Evolutionary conservation across 2,113 vertebrate genomes (phyloP).

Genomic region (Blennius ocellaris): DNA sequence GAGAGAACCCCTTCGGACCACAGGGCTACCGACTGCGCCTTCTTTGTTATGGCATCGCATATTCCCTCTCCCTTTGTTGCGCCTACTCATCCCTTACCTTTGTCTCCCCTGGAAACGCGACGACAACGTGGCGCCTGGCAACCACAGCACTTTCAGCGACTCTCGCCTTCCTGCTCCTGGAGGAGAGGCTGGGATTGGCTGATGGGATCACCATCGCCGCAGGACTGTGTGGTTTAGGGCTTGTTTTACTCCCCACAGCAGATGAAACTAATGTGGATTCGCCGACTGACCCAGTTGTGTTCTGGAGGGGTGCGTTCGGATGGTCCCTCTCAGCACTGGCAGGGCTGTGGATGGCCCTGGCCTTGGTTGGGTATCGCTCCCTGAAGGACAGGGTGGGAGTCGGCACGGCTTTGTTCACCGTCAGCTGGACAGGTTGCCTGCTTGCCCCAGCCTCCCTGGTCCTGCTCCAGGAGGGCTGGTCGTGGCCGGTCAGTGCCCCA

Average conservation of each 20-base stretch:
- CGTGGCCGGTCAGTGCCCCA: conserved; percentile 84
- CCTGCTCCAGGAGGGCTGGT: conserved; percentile 87
- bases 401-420: conserved; percentile 93
- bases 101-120: conserved; percentile 88
- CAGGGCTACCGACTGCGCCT: conserved; percentile 89
- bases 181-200: conserved; percentile 88
- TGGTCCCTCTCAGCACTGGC: conserved; percentile 93
- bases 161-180: conserved; percentile 92
- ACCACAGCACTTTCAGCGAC: conserved; percentile 92
- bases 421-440: conserved; percentile 92
- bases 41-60: conserved; percentile 90
- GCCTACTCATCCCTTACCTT: conserved; percentile 93
- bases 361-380: conserved; percentile 93
- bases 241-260: conserved; percentile 89
- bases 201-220: conserved; percentile 87
- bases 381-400: conserved; percentile 92
- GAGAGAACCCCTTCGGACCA: conserved; percentile 91
- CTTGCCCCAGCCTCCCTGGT: conserved; percentile 89
- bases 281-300: conserved; percentile 74
- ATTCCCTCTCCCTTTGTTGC: conserved; percentile 95
- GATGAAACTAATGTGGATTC: conserved; percentile 80
- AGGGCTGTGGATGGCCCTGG: conserved; percentile 92
- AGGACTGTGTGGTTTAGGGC: conserved; percentile 89
- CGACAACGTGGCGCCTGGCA: conserved; percentile 92
- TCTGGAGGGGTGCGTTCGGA: conserved; percentile 93